Evolutionary conservation across 1,140 invertebrate species (phyloP).

Genomic region (Pseudomyrmex concolor): DNA sequence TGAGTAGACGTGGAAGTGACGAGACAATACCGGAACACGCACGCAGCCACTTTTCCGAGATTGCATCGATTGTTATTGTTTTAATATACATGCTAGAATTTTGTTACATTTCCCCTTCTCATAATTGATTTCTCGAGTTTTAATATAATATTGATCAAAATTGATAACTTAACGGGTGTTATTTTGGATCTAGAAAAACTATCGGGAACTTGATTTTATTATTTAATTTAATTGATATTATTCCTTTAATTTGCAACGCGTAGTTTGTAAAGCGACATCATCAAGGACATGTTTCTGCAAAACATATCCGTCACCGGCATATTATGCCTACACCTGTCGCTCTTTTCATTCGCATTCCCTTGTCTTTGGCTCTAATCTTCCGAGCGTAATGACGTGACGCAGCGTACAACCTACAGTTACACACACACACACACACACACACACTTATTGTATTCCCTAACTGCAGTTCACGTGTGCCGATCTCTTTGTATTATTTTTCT

Average conservation of each 20-base stretch:
- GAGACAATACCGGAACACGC: slow-evolving; percentile 10
- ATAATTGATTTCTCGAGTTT: too few relatives aligned
- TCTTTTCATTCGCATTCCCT: slow-evolving; percentile 41
- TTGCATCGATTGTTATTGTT: too few relatives aligned
- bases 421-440: too few relatives aligned
- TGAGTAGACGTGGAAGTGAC: background rate
- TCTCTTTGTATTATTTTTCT: background rate
- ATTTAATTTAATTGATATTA: too few relatives aligned
- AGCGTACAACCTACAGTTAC: slow-evolving; percentile 16
- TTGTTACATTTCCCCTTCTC: too few relatives aligned
- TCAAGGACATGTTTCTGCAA: slow-evolving; percentile 46
- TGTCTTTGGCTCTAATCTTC: slow-evolving; percentile 27
- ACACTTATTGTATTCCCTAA: slow-evolving; percentile 15
- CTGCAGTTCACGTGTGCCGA: background rate
- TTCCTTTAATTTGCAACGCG: background rate
- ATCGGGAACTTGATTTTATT: too few relatives aligned
- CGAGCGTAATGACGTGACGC: slow-evolving; percentile 20
- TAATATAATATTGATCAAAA: too few relatives aligned
- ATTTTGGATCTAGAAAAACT: background rate
- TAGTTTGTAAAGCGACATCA: slow-evolving; percentile 7
- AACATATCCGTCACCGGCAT: slow-evolving; percentile 26
- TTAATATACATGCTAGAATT: too few relatives aligned
- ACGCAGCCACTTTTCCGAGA: too few relatives aligned
- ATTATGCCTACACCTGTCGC: slow-evolving; percentile 57
- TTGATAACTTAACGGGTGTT: slow-evolving; percentile 1